A percentile compares a stretch with the other conserved stretches of the same genome.
Evolutionary conservation across 2,113 vertebrate species (phyloP).

Genomic region (Onychorhynchus coronatus): DNA sequence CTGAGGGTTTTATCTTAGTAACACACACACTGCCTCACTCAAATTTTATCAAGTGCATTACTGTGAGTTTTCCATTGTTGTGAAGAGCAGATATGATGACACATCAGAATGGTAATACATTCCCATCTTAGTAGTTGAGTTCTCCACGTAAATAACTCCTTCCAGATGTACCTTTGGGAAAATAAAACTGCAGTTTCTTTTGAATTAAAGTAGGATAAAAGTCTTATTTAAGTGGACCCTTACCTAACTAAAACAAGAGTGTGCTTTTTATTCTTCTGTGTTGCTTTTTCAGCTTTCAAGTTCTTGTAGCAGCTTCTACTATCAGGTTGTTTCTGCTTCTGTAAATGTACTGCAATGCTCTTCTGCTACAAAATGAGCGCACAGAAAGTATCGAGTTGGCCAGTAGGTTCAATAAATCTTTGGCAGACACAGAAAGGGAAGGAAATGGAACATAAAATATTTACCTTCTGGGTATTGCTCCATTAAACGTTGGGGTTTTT

Average conservation of each 20-base stretch:
- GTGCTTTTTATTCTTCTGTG: background rate
- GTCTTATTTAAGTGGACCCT: background rate
- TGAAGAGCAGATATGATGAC: background rate
- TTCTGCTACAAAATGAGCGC: background rate
- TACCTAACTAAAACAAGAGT: background rate
- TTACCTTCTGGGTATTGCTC: background rate
- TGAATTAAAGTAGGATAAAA: background rate
- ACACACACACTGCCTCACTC: background rate
- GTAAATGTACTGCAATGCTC: background rate
- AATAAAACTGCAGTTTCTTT: background rate
- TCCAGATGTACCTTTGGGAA: background rate
- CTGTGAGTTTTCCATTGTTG: background rate
- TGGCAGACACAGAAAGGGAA: background rate
- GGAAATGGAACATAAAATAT: background rate
- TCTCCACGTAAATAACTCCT: background rate
- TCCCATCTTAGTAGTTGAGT: background rate
- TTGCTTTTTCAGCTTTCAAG: background rate
- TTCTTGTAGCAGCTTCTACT: background rate
- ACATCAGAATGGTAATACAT: background rate
- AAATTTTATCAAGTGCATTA: background rate
- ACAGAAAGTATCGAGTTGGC: background rate
- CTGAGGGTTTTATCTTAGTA: background rate
- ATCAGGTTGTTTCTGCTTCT: background rate
- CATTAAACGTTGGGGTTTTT: background rate
- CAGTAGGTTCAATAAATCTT: background rate